Conservation (phyloP, 1,140 invertebrate species). For the Tenebrio molitor region DNA sequence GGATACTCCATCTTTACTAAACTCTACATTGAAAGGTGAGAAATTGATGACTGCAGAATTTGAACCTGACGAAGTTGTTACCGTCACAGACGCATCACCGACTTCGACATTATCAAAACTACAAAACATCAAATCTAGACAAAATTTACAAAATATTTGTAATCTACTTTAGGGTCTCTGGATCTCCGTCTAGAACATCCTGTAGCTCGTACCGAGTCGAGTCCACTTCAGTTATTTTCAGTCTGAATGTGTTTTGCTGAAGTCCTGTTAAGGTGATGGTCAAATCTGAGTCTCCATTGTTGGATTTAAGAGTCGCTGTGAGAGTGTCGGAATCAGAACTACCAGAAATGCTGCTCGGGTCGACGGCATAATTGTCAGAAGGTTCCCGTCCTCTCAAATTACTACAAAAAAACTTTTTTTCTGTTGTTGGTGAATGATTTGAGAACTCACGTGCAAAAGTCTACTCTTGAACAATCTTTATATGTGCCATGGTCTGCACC, state of each 20-base stretch:
- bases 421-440: not conserved
- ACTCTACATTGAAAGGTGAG: slow-evolving; percentile 51
- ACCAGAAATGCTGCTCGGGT: not conserved
- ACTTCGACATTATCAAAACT: not conserved
- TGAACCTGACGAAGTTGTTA: not conserved
- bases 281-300: not conserved
- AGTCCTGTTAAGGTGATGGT: slow-evolving; percentile 29
- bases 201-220: slow-evolving; percentile 49
- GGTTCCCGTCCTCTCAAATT: slow-evolving; percentile 14
- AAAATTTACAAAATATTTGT: not conserved
- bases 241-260: slow-evolving; percentile 32
- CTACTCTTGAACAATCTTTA: slow-evolving; percentile 34
- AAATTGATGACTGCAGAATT: not conserved
- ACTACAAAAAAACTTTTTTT: slow-evolving; percentile 22
- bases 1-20: slow-evolving; percentile 51
- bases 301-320: slow-evolving; percentile 29
- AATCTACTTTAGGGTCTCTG: not conserved
- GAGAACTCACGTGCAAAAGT: slow-evolving; percentile 38
- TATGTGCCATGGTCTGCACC: slow-evolving; percentile 24
- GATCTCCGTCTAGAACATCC: slow-evolving; percentile 45
- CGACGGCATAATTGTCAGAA: slow-evolving; percentile 20
- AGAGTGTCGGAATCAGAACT: not conserved
- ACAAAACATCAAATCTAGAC: not conserved
- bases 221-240: slow-evolving; percentile 35
- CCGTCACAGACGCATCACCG: slow-evolving; percentile 12